phyloP scores from a whole-genome alignment of 2,888 invertebrate genomes.

The Anodontia alba region DNA sequence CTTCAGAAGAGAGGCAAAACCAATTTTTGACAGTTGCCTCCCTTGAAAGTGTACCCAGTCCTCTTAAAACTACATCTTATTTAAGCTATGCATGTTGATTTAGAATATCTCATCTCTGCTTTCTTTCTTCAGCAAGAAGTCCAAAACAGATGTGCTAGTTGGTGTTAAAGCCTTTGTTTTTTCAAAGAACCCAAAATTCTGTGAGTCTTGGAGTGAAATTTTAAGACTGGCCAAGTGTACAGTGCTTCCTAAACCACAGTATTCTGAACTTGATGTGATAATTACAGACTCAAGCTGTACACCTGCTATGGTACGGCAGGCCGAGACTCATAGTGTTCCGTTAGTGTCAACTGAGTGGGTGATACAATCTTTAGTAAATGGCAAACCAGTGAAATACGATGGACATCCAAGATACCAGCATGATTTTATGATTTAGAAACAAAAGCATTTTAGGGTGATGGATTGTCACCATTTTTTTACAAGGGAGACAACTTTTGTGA shows the following conservation, averaged over 20 bases:
- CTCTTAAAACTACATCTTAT: too few species aligned
- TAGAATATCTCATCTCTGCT: too few species aligned
- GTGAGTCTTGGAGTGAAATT: conserved; percentile 76
- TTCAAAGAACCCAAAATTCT: conserved; percentile 71
- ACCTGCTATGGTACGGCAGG: conserved; percentile 86
- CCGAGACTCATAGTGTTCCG: conserved; percentile 87
- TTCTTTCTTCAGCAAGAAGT: conserved; percentile 53
- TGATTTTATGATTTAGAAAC: conserved; percentile 25
- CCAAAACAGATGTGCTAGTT: conserved; percentile 49
- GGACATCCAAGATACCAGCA: conserved; percentile 76
- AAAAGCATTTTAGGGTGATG: neutral
- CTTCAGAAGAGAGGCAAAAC: too few species aligned
- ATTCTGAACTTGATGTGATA: conserved; percentile 82
- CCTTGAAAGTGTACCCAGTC: too few species aligned
- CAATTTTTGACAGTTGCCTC: too few species aligned
- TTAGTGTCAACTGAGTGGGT: conserved; percentile 90
- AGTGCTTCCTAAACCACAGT: conserved; percentile 63
- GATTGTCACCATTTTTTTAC: too few species aligned
- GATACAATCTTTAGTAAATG: conserved; percentile 89
- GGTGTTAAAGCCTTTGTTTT: conserved; percentile 67
- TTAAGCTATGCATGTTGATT: too few species aligned
- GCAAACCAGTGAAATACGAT: conserved; percentile 84
- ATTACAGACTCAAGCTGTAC: conserved; percentile 89
- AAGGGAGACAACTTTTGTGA: too few species aligned
- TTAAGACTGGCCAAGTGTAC: conserved; percentile 73